Conservation (phyloP, 2,797 vertebrate species). For the Smutsia gigantea region DNA sequence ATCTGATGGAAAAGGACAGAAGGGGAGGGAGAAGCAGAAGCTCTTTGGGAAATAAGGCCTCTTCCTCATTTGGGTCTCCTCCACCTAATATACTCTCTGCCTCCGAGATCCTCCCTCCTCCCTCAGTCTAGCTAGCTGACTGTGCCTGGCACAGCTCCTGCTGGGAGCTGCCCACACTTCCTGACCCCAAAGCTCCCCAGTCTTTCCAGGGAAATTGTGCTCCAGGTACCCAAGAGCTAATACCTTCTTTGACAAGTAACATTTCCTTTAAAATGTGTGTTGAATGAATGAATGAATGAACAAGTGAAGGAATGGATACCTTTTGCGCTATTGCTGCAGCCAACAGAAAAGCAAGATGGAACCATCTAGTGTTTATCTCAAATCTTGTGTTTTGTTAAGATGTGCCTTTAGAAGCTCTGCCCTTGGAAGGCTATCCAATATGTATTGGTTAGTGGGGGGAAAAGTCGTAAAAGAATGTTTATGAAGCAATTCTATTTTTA, state of each 20-base stretch:
- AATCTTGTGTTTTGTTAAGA: slow-evolving; percentile 26
- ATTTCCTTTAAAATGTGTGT: background rate
- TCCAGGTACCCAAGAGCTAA: background rate
- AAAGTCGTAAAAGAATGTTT: slow-evolving; percentile 5
- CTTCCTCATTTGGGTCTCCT: background rate
- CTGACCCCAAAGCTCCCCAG: background rate
- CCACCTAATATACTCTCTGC: too few relatives aligned
- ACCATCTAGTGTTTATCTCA: background rate
- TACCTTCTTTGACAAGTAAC: background rate
- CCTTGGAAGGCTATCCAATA: slow-evolving; percentile 21
- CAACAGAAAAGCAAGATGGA: background rate
- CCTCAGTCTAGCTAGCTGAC: background rate
- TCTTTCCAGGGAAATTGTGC: background rate
- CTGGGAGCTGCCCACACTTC: background rate
- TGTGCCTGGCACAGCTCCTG: background rate
- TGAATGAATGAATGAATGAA: background rate
- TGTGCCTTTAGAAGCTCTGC: slow-evolving; percentile 31
- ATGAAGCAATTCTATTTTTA: slow-evolving; percentile 47
- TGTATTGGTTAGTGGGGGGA: background rate
- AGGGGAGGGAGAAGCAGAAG: background rate
- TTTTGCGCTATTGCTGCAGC: background rate
- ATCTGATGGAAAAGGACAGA: background rate
- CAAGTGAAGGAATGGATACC: background rate
- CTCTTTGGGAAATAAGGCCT: background rate
- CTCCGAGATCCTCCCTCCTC: background rate